Percentiles rank a stretch among this genome's conserved stretches.
phyloP scores from a whole-genome alignment of 1,140 invertebrate species.

The Magallana ariakensis region DNA sequence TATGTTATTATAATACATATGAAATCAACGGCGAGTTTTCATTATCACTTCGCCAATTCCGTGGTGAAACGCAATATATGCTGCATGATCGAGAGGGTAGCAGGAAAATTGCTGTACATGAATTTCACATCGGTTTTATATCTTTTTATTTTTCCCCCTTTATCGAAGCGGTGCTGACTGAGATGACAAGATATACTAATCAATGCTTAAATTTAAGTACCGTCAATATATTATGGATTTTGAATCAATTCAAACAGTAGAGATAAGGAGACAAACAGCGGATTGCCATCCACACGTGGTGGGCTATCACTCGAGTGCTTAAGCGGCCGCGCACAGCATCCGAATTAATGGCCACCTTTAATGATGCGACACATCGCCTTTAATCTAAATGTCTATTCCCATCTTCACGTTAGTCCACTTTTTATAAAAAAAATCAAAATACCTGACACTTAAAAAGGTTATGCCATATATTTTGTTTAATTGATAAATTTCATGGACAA shows the following conservation, averaged over 20 bases:
- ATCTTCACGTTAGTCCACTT: conserved; percentile 15
- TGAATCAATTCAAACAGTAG: background rate
- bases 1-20: no score
- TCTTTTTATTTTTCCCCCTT: background rate
- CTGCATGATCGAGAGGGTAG: no score
- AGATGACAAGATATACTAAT: conserved; percentile 29
- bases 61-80: no score
- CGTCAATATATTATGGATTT: conserved; percentile 33
- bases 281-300: conserved; percentile 24
- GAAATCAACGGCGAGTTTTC: no score
- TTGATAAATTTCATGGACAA: background rate
- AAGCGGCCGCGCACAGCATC: conserved; percentile 19
- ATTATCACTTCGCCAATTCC: no score
- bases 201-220: conserved; percentile 30
- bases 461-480: conserved; percentile 13
- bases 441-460: conserved; percentile 26
- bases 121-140: background rate
- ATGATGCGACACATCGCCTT: background rate
- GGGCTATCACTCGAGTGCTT: background rate
- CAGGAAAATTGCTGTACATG: no score
- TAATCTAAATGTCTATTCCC: conserved; percentile 25
- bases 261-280: conserved; percentile 16
- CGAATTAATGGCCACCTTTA: background rate
- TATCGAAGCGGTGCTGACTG: background rate
- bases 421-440: conserved; percentile 14